Evolutionary conservation across 1,140 invertebrate genomes (phyloP), one percentile per base, ranked within the genome.

Genomic region (Adelges cooleyi): DNA sequence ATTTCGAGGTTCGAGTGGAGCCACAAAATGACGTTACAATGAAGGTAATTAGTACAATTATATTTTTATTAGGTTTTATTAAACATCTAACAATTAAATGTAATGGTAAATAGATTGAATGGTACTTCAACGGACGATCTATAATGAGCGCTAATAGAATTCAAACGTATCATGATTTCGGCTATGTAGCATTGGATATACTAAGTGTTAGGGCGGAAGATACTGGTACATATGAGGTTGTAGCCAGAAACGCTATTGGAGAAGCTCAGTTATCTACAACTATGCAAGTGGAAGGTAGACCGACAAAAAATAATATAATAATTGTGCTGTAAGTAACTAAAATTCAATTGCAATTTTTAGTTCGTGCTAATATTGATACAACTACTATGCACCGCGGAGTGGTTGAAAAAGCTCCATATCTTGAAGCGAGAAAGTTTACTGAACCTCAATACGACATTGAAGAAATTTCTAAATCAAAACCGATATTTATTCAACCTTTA

Each of bases 1-100:
- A 98, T 73, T 98, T 98, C 73, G 95, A 98, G 80, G 90, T 89
- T 40, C 85, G 92, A 65, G 86, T 95, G 42, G 92, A 96, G 73
- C 94, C 94, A 2, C 89, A 92, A 73, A 92, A 83, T 72, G 94
- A 97, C 75, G 77, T 90, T 3, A 87, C 84, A 1, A 84, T 97
- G 83, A 82, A 80, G 54, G 79, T 77, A 70, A 62, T 56, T 66
- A n/a, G 33, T 27, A 10, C 15, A 5, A 49, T 44, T 56, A 27
- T 33, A 22, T 1, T 48, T 44, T n/a, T n/a, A n/a, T n/a, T n/a
- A n/a, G n/a, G n/a, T n/a, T n/a, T n/a, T n/a, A n/a, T n/a, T n/a
- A 65, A 42, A 17, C 8, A 42, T 9, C 27, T 8, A 22, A 44
- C n/a, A 11, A 42, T 9, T 62, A 13, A n/a, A n/a, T n/a, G n/a